Conservation (phyloP, 2,888 invertebrate genomes). For the Drosophila rellima region DNA sequence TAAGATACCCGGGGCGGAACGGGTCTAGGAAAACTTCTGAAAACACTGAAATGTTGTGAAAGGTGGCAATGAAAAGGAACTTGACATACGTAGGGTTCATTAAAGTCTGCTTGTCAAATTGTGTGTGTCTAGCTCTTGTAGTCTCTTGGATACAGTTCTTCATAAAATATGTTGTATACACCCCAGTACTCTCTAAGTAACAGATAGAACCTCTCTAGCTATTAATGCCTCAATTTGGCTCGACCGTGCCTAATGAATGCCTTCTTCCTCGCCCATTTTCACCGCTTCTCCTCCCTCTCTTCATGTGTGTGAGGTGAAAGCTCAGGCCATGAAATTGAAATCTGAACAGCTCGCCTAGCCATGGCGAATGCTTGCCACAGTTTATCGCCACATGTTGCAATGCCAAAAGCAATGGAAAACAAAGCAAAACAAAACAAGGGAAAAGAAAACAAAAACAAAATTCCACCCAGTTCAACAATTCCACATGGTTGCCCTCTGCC, state of each 20-base stretch:
- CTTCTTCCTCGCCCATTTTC: neutral
- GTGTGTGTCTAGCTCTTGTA: too few species aligned
- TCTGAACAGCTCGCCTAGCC: constrained; percentile 24
- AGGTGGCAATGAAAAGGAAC: too few species aligned
- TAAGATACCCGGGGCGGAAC: too few species aligned
- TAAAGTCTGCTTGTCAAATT: too few species aligned
- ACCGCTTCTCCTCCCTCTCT: neutral
- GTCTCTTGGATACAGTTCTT: too few species aligned
- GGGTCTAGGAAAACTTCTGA: too few species aligned
- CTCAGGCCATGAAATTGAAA: constrained; percentile 54
- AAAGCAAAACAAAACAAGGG: constrained; percentile 22
- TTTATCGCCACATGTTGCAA: constrained; percentile 64
- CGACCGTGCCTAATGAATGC: constrained; percentile 45
- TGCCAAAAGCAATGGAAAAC: constrained; percentile 39
- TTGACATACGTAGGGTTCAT: too few species aligned
- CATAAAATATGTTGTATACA: too few species aligned
- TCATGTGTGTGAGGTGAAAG: constrained; percentile 51
- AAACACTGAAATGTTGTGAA: too few species aligned
- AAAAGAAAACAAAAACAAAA: constrained; percentile 16
- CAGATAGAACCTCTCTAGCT: neutral
- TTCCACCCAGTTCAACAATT: constrained; percentile 15
- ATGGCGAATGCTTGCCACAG: constrained; percentile 49
- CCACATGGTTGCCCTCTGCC: constrained; percentile 33
- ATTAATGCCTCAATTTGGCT: constrained; percentile 47
- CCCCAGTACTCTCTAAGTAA: too few species aligned